Percentiles rank a stretch among this genome's conserved stretches.
Conservation (phyloP, 2,888 invertebrate species). For the Drosophila meridionalis region DNA sequence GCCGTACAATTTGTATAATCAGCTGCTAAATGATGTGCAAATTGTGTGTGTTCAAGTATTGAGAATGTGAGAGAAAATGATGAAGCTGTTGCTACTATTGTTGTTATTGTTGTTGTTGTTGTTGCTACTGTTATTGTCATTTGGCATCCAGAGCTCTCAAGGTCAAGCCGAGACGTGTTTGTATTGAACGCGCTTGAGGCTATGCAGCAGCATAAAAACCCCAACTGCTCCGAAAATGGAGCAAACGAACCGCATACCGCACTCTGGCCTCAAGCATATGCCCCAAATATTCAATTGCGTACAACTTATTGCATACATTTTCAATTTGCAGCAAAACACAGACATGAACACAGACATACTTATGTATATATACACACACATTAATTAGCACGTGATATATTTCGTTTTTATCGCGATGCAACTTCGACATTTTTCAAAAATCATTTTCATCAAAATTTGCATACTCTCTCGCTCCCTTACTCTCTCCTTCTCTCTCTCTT, state of each 20-base stretch:
- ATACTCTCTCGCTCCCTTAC: conserved; percentile 37
- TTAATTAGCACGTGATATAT: conserved; percentile 79
- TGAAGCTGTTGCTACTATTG: conserved; percentile 1
- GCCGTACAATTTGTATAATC: conserved; percentile 68
- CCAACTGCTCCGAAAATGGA: not conserved
- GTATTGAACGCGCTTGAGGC: conserved; percentile 31
- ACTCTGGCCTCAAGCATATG: not conserved
- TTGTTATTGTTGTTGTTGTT: not conserved
- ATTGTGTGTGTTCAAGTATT: conserved; percentile 40
- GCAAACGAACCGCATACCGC: conserved; percentile 10
- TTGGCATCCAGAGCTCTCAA: conserved; percentile 21
- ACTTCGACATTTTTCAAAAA: conserved; percentile 65
- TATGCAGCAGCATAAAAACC: conserved; percentile 31
- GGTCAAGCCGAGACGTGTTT: conserved; percentile 37
- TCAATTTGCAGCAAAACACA: conserved; percentile 66
- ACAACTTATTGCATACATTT: conserved; percentile 29
- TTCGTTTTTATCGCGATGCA: conserved; percentile 64
- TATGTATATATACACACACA: conserved; percentile 41
- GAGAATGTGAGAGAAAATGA: conserved; percentile 13
- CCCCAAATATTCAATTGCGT: not conserved
- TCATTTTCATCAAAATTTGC: conserved; percentile 63
- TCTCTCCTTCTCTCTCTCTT: not conserved
- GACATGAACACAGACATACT: conserved; percentile 30
- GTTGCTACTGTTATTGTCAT: not conserved
- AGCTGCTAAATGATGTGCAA: conserved; percentile 76